Evolutionary conservation across 2,113 vertebrate genomes (phyloP).

Genomic region (Thunnus maccoyii): DNA sequence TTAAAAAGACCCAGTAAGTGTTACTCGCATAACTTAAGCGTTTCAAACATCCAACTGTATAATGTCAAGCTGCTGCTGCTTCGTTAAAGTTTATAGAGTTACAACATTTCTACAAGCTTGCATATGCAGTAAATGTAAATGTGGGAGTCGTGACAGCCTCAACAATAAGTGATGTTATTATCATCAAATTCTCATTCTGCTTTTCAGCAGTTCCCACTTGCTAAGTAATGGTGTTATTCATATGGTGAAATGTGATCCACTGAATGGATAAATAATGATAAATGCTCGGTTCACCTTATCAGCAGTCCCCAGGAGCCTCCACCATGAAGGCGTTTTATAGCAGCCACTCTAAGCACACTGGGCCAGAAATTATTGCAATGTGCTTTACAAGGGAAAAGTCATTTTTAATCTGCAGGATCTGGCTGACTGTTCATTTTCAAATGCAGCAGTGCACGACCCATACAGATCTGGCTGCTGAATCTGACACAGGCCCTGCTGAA

Average conservation of each 20-base stretch:
- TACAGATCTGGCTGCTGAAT: conserved; percentile 24
- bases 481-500: conserved; percentile 28
- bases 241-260: conserved; percentile 41
- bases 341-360: background rate
- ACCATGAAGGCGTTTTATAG: conserved; percentile 18
- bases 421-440: conserved; percentile 56
- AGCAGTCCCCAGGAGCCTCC: conserved; percentile 53
- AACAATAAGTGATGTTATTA: conserved; percentile 17
- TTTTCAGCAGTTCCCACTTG: conserved; percentile 28
- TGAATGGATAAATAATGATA: conserved; percentile 59
- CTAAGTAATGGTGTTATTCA: conserved; percentile 44
- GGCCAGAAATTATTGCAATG: conserved; percentile 39
- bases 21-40: too few species aligned
- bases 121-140: conserved; percentile 19
- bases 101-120: conserved; percentile 17
- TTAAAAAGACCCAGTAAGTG: too few species aligned
- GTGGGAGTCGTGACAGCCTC: background rate
- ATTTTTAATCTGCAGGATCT: conserved; percentile 57
- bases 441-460: conserved; percentile 17
- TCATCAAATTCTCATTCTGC: conserved; percentile 39
- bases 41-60: too few species aligned
- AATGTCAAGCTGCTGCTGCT: conserved; percentile 12
- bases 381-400: conserved; percentile 36
- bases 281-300: conserved; percentile 57
- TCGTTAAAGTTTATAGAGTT: conserved; percentile 23